A percentile compares a stretch with the other conserved stretches of the same genome.
phyloP scores from a whole-genome alignment of 2,113 vertebrate genomes.

The Reinhardtius hippoglossoides region DNA sequence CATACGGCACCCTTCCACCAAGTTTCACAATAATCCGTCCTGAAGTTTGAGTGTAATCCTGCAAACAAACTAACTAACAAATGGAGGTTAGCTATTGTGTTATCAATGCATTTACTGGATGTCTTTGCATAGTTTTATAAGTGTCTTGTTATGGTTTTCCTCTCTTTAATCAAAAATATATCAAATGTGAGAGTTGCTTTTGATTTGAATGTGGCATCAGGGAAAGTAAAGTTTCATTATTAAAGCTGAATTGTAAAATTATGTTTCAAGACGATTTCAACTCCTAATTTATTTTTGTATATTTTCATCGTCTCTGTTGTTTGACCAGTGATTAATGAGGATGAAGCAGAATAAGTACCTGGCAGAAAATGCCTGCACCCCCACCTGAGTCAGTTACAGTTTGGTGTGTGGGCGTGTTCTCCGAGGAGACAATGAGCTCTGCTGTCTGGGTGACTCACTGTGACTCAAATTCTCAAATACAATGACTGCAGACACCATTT shows the following conservation, averaged over 20 bases:
- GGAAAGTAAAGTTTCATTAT: conserved; percentile 9
- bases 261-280: not conserved
- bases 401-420: conserved; percentile 33
- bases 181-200: not conserved
- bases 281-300: not conserved
- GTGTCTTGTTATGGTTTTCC: not conserved
- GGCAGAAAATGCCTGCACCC: not conserved
- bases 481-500: conserved; percentile 40
- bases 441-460: conserved; percentile 43
- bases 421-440: conserved; percentile 21
- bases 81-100: no score
- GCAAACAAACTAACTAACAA: not conserved
- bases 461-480: conserved; percentile 42
- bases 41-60: not conserved
- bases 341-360: not conserved
- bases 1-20: no score
- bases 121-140: not conserved
- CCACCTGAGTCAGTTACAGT: conserved; percentile 30
- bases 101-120: not conserved
- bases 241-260: conserved; percentile 9
- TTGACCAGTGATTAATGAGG: conserved; percentile 5
- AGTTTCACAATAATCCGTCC: no score
- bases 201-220: conserved; percentile 1
- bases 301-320: conserved; percentile 3
- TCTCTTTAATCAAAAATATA: no score